Conservation (phyloP, 2,113 vertebrate genomes). For the Nesospiza acunhae region DNA sequence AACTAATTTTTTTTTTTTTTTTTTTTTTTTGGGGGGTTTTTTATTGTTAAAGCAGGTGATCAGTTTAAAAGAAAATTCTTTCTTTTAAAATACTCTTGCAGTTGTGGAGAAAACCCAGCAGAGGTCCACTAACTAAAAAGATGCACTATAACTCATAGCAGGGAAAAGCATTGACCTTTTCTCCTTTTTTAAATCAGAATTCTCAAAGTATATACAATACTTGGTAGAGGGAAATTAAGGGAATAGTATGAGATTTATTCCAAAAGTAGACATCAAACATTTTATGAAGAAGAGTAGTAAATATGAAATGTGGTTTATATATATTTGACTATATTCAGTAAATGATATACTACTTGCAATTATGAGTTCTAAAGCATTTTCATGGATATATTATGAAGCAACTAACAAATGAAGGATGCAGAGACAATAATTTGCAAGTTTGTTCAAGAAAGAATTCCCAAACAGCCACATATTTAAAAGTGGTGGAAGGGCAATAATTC, state of each 20-base stretch:
- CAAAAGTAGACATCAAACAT: neutral
- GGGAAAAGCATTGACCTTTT: neutral
- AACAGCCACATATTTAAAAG: neutral
- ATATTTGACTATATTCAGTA: neutral
- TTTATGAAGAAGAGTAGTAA: neutral
- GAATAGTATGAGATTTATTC: neutral
- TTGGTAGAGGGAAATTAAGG: neutral
- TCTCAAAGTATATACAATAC: neutral
- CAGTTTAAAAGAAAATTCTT: neutral
- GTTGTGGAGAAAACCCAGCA: rapidly evolving
- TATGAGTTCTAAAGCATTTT: neutral
- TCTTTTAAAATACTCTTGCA: neutral
- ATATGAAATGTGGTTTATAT: neutral
- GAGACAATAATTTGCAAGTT: neutral
- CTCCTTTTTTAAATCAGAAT: neutral
- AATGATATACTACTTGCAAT: neutral
- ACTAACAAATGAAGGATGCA: neutral
- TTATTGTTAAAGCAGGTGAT: rapidly evolving
- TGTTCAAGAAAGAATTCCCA: neutral
- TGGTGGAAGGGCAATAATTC: neutral
- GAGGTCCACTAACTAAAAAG: neutral
- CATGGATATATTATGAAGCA: neutral
- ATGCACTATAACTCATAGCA: neutral
- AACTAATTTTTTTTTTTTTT: neutral
- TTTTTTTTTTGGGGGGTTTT: no score